phyloP scores from a whole-genome alignment of 2,888 invertebrate species.

The Synergus itoensis region DNA sequence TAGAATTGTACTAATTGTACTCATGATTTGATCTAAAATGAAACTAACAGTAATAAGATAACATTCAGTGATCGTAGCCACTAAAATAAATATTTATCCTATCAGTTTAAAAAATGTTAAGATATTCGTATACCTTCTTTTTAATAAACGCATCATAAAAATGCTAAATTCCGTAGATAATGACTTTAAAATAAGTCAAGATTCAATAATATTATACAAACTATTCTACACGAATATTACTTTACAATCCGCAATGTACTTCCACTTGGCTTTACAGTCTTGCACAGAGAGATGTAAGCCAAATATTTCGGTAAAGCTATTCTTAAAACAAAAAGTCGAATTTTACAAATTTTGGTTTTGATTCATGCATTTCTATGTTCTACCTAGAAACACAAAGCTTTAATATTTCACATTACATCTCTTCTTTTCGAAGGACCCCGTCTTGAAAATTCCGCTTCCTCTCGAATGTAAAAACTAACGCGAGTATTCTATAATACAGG shows the following conservation, averaged over 20 bases:
- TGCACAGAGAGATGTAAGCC: constrained; percentile 16
- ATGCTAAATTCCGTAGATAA: constrained; percentile 29
- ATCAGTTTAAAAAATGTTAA: constrained; percentile 32
- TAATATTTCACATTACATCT: constrained; percentile 30
- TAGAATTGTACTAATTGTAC: constrained; percentile 35
- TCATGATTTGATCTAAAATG: constrained; percentile 20
- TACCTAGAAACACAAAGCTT: constrained; percentile 10
- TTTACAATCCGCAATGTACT: constrained; percentile 23
- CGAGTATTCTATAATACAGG: constrained; percentile 52
- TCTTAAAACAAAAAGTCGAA: neutral
- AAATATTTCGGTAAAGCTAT: constrained; percentile 9
- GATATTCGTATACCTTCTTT: constrained; percentile 36
- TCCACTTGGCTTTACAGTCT: constrained; percentile 16
- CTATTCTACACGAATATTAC: constrained; percentile 32
- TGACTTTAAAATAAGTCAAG: constrained; percentile 34
- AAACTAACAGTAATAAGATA: constrained; percentile 12
- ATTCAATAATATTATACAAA: constrained; percentile 34
- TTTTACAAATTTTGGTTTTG: constrained; percentile 21
- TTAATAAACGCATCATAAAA: constrained; percentile 26
- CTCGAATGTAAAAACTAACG: constrained; percentile 31
- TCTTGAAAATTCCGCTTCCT: constrained; percentile 9
- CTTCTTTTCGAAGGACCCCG: constrained; percentile 40
- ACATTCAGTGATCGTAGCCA: constrained; percentile 34
- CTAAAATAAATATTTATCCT: constrained; percentile 37
- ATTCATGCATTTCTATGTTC: constrained; percentile 34